phyloP scores from a whole-genome alignment of 2,888 invertebrate species.

The Cabera pusaria region DNA sequence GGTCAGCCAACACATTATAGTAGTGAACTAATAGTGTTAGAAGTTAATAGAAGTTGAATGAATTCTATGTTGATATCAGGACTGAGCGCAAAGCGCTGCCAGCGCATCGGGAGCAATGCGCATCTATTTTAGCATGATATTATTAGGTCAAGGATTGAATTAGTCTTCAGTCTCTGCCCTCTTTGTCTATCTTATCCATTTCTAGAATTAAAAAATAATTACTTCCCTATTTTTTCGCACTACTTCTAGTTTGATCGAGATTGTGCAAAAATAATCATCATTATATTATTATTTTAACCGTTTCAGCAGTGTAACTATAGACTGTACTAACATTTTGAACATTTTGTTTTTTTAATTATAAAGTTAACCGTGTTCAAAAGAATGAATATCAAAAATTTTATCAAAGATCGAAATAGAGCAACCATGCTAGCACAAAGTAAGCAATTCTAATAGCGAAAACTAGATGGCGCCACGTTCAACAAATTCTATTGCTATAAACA shows the following conservation, averaged over 20 bases:
- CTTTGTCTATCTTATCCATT: constrained; percentile 11
- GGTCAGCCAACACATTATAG: constrained; percentile 59
- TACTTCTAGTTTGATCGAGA: constrained; percentile 1
- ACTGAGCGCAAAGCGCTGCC: constrained; percentile 57
- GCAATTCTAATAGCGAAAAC: constrained; percentile 50
- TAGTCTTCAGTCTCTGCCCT: constrained; percentile 34
- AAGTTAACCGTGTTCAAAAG: too few species aligned
- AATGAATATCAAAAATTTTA: constrained; percentile 45
- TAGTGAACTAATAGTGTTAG: constrained; percentile 10
- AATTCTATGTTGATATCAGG: constrained; percentile 24
- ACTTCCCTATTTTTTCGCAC: not conserved
- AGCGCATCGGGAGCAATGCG: constrained; percentile 66
- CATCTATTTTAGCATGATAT: constrained; percentile 73
- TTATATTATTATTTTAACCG: too few species aligned
- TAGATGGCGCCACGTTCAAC: constrained; percentile 70
- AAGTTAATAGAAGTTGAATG: constrained; percentile 25
- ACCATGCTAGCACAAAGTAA: constrained; percentile 64
- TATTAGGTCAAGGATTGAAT: constrained; percentile 77
- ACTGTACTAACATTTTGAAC: too few species aligned
- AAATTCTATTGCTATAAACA: constrained; percentile 43
- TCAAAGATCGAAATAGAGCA: constrained; percentile 62
- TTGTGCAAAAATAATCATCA: too few species aligned
- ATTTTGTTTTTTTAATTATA: too few species aligned
- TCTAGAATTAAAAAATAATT: constrained; percentile 6
- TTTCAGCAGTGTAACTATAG: too few species aligned